Evolutionary conservation across 2,797 vertebrate genomes (phyloP), one percentile per base, ranked within the genome.

Genomic region (Acanthornis magna): DNA sequence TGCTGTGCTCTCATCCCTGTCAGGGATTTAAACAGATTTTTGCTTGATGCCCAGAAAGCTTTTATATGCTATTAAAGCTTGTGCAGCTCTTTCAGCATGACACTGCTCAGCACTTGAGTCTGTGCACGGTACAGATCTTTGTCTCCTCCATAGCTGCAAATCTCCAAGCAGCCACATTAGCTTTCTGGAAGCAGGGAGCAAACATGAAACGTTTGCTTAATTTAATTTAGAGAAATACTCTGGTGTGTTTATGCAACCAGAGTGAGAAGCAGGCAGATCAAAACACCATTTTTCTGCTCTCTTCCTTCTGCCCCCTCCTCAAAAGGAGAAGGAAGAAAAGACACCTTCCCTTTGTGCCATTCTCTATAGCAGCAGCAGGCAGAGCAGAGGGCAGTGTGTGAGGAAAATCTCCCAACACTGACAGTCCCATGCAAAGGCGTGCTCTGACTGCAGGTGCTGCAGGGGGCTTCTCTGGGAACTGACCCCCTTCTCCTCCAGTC

Each of bases 1-100:
- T 11, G 50, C 60, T 90, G 50, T 70, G 83, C 77, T 85, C 83
- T 94, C 77, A 90, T 76, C 83, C 40, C 80, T 78, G 48, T 45
- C 40, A 86, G 67, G 85, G 83, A 95, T 96, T 96, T 91, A 88
- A 93, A 70, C 63, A 85, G 80, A 47, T 82, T 95, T 95, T 86
- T 93, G 71, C 61, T 79, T 68, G 85, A 66, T 92, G 74, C 80
- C 57, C 83, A 48, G 83, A 95, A 87, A 95, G 85, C 85, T 95
- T 94, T 95, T 94, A 77, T 78, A 58, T 5, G 76, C 77, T 55
- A 34, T 68, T 79, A 95, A 81, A 71, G 84, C 88, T 68, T 2
- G 5, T 16, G 68, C 77, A 73, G 76, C 53, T 53, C 73, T 81
- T 96, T 80, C 89, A 89, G 79, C 55, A 8, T 2, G 29, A 67